phyloP scores from a whole-genome alignment of 2,888 invertebrate genomes.

The Unio pictorum region DNA sequence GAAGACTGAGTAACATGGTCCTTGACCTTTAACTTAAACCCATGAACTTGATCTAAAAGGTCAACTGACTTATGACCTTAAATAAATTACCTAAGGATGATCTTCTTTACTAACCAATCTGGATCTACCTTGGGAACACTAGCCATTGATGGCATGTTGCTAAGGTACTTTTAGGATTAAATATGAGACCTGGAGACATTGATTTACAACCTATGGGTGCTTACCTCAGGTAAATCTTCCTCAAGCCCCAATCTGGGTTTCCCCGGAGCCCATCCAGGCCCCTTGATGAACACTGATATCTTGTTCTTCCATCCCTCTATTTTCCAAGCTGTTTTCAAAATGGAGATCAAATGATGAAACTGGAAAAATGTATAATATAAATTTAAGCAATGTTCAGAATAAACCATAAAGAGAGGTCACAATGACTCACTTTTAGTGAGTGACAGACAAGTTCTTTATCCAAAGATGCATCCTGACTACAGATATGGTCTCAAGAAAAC shows the following conservation, averaged over 20 bases:
- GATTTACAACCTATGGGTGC: constrained; percentile 1
- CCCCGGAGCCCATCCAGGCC: constrained; percentile 91
- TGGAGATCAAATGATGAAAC: constrained; percentile 83
- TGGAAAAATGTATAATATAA: constrained; percentile 67
- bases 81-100: no score
- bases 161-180: no score
- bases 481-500: not conserved
- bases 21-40: no score
- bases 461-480: not conserved
- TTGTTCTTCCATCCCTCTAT: constrained; percentile 79
- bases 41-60: no score
- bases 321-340: constrained; percentile 77
- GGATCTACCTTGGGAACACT: no score
- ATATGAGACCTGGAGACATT: not conserved
- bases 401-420: not conserved
- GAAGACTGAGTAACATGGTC: no score
- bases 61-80: no score
- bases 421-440: not conserved
- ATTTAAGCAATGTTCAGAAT: not conserved
- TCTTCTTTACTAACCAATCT: no score
- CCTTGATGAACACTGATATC: constrained; percentile 82
- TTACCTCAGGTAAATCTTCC: constrained; percentile 83
- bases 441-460: not conserved
- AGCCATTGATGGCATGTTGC: no score
- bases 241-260: constrained; percentile 82